Conservation (phyloP, 2,113 vertebrate genomes). For the Corythoichthys haematopterus region DNA sequence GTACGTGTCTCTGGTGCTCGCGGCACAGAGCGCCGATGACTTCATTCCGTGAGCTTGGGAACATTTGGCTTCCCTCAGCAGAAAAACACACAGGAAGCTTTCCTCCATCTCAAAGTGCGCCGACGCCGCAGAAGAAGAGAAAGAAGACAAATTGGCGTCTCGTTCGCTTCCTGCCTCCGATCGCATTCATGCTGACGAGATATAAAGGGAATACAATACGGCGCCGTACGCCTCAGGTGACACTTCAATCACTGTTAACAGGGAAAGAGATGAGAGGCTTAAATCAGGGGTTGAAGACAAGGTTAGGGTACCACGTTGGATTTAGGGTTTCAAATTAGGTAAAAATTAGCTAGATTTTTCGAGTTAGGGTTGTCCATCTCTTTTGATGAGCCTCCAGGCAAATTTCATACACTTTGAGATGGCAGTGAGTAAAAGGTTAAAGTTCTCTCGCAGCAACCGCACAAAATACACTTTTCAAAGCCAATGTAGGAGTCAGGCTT, state of each 20-base stretch:
- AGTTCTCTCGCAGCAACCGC: no score
- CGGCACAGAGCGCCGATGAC: not conserved
- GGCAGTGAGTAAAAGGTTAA: no score
- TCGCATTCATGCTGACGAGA: not conserved
- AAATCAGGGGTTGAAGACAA: no score
- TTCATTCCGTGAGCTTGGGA: not conserved
- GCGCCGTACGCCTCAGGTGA: not conserved
- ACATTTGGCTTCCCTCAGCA: not conserved
- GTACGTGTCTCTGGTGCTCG: not conserved
- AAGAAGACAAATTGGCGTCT: not conserved
- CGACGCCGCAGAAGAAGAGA: not conserved
- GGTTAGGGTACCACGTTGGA: no score
- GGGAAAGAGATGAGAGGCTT: not conserved
- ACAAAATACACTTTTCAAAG: no score
- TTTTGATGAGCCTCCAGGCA: no score
- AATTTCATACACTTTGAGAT: no score
- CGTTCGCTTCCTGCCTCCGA: not conserved
- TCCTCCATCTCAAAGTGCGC: not conserved
- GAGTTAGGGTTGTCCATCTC: no score
- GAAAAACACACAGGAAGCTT: not conserved
- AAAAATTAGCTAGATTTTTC: no score
- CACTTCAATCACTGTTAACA: not conserved
- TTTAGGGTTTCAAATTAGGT: no score
- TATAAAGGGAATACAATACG: not conserved
- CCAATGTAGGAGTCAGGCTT: no score